Conservation (phyloP, 2,113 vertebrate species). For the Herpetotheres cachinnans region DNA sequence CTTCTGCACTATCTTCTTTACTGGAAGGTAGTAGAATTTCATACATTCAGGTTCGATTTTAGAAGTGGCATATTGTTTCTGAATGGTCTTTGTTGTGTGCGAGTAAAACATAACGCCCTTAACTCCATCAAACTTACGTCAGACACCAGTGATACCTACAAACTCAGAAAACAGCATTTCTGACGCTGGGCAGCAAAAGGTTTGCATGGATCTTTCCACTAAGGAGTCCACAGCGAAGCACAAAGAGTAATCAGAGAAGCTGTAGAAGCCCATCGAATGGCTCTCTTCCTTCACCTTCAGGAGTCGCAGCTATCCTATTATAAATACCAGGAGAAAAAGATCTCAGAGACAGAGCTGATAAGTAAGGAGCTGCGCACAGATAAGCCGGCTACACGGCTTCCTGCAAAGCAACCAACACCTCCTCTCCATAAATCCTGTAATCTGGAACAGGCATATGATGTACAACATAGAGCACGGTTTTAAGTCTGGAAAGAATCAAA, state of each 20-base stretch:
- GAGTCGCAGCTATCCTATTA: not conserved
- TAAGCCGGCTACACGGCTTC: not conserved
- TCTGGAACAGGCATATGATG: not conserved
- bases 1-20: not conserved
- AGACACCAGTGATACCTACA: not conserved
- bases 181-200: not conserved
- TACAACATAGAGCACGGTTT: not conserved
- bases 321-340: not conserved
- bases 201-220: not conserved
- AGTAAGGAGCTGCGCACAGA: not conserved
- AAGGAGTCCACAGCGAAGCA: not conserved
- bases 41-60: not conserved
- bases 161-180: not conserved
- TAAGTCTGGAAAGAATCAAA: not conserved
- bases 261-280: not conserved
- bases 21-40: not conserved
- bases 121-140: not conserved
- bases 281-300: not conserved
- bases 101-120: not conserved
- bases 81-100: not conserved
- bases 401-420: not conserved
- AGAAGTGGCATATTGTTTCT: not conserved
- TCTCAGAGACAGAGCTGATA: not conserved
- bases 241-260: not conserved
- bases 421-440: not conserved